phyloP scores from a whole-genome alignment of 1,140 invertebrate species.

The Magallana gigas region DNA sequence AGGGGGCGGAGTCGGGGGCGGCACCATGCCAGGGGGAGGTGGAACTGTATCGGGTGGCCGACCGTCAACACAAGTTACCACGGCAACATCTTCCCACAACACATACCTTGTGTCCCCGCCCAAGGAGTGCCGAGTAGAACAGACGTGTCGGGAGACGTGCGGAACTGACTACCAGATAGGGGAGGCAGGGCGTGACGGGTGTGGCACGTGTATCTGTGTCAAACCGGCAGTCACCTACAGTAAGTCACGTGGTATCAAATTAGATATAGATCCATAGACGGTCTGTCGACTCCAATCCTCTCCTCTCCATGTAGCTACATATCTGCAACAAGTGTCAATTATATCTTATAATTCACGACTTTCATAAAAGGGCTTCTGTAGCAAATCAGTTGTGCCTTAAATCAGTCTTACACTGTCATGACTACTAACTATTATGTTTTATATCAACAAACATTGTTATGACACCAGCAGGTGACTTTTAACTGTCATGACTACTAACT shows the following conservation, averaged over 20 bases:
- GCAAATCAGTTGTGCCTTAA: too few relatives aligned
- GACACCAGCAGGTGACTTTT: too few relatives aligned
- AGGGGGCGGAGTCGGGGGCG: background rate
- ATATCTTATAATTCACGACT: too few relatives aligned
- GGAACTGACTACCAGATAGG: constrained; percentile 41
- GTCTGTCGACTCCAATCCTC: too few relatives aligned
- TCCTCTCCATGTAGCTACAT: too few relatives aligned
- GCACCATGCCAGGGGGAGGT: background rate
- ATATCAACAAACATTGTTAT: too few relatives aligned
- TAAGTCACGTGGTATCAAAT: background rate
- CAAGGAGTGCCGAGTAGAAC: constrained; percentile 42
- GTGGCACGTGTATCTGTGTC: constrained; percentile 45
- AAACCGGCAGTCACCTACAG: constrained; percentile 26
- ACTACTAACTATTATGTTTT: too few relatives aligned
- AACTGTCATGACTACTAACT: too few relatives aligned
- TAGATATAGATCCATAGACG: too few relatives aligned
- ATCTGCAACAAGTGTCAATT: too few relatives aligned
- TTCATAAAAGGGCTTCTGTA: too few relatives aligned
- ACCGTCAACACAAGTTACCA: background rate
- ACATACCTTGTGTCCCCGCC: constrained; percentile 35
- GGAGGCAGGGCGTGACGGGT: constrained; percentile 26
- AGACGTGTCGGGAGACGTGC: constrained; percentile 46
- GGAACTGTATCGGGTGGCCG: background rate
- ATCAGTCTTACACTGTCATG: too few relatives aligned
- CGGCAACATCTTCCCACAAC: constrained; percentile 16